Evolutionary conservation across 2,797 vertebrate genomes (phyloP).

Genomic region (Allobates femoralis): DNA sequence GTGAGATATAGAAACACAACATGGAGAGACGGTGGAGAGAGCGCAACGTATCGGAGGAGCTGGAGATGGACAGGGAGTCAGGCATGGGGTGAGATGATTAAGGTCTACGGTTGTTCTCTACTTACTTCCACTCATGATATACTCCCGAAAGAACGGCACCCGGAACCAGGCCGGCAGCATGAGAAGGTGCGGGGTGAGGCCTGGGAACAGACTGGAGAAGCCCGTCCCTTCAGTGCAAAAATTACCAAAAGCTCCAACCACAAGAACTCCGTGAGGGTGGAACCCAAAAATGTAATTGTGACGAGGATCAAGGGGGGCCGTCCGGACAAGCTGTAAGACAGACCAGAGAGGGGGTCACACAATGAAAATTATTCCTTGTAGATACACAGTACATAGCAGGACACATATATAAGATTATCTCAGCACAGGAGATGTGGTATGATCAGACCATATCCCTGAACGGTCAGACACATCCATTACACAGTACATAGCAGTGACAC

Average conservation of each 20-base stretch:
- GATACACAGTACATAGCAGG: too few species aligned
- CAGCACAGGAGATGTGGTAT: too few species aligned
- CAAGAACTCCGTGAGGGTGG: constrained; percentile 64
- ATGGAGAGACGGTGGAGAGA: not conserved
- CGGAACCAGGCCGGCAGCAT: constrained; percentile 84
- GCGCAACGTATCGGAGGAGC: not conserved
- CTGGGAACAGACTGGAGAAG: constrained; percentile 77
- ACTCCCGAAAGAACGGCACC: constrained; percentile 80
- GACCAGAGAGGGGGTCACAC: not conserved
- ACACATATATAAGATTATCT: too few species aligned
- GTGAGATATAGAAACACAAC: not conserved
- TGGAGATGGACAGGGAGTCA: not conserved
- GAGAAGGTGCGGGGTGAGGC: constrained; percentile 76
- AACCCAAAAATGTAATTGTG: constrained; percentile 66
- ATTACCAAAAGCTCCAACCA: constrained; percentile 63
- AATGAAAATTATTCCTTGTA: not conserved
- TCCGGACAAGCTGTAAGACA: constrained; percentile 63
- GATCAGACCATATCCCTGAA: too few species aligned
- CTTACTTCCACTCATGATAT: constrained; percentile 81
- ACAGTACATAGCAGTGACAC: too few species aligned
- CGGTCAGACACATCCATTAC: too few species aligned
- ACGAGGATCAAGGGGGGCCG: constrained; percentile 35
- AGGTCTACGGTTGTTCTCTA: not conserved
- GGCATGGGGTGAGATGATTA: not conserved
- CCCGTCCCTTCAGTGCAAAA: constrained; percentile 70